A percentile compares a stretch with the other conserved stretches of the same genome.
Conservation (phyloP, 2,888 invertebrate genomes). For the Miltochrista miniata region DNA sequence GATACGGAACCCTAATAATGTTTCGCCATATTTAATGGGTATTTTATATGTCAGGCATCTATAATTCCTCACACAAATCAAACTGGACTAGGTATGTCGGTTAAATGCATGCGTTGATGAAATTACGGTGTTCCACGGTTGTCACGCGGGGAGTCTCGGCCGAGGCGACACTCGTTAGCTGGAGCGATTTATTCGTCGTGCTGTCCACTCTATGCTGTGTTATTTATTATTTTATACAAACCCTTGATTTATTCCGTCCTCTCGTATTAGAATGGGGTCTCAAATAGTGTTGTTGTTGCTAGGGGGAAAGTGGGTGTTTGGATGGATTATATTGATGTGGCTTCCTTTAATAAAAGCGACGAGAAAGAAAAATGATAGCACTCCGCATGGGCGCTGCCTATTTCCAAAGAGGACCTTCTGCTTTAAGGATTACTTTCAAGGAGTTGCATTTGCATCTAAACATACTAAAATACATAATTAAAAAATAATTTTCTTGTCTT, state of each 20-base stretch:
- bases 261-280: background rate
- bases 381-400: too few relatives aligned
- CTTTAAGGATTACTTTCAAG: too few relatives aligned
- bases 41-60: slow-evolving; percentile 12
- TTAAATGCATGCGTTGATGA: slow-evolving; percentile 30
- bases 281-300: background rate
- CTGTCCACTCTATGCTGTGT: slow-evolving; percentile 47
- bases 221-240: slow-evolving; percentile 54
- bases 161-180: slow-evolving; percentile 46
- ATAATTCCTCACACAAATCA: slow-evolving; percentile 5
- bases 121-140: slow-evolving; percentile 45
- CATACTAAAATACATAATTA: too few relatives aligned
- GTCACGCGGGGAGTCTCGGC: slow-evolving; percentile 27
- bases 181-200: slow-evolving; percentile 55
- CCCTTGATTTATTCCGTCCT: slow-evolving; percentile 29
- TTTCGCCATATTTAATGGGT: slow-evolving; percentile 25
- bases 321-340: background rate
- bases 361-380: too few relatives aligned
- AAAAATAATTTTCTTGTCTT: too few relatives aligned
- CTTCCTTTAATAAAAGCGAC: background rate
- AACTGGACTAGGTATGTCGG: background rate
- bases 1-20: too few relatives aligned
- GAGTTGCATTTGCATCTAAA: too few relatives aligned
- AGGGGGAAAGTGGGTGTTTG: background rate
- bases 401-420: too few relatives aligned